phyloP scores from a whole-genome alignment of 2,113 vertebrate genomes.

The Benitochromis conjunctus region DNA sequence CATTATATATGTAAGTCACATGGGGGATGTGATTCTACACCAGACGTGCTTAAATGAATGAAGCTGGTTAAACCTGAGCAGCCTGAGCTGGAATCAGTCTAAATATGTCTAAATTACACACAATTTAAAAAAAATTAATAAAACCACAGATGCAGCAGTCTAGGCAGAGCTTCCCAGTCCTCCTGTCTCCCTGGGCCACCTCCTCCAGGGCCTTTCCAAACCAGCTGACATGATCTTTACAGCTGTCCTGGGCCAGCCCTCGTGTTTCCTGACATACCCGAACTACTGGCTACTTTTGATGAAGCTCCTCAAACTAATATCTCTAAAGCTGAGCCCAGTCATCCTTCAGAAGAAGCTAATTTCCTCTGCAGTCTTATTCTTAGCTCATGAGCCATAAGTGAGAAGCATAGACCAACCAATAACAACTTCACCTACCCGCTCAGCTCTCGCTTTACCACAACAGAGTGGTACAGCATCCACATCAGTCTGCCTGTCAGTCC shows the following conservation, averaged over 20 bases:
- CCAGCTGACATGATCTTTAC: rapidly evolving
- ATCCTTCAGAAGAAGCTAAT: background rate
- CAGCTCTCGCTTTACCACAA: background rate
- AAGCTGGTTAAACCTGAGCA: background rate
- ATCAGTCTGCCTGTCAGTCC: background rate
- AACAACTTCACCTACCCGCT: rapidly evolving
- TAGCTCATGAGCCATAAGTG: background rate
- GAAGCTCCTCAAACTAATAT: background rate
- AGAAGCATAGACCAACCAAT: rapidly evolving
- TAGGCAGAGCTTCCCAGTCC: background rate
- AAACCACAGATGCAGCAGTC: background rate
- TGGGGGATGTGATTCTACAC: rapidly evolving
- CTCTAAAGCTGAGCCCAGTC: background rate
- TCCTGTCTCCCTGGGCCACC: background rate
- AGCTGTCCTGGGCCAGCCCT: background rate
- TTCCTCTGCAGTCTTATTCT: background rate
- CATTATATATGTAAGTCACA: background rate
- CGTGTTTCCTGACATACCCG: too few relatives aligned
- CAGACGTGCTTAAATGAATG: background rate
- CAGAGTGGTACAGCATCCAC: background rate
- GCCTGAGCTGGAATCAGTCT: background rate
- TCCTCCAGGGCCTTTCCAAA: background rate
- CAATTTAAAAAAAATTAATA: too few relatives aligned
- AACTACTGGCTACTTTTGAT: background rate
- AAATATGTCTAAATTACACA: background rate